These are phyloP conservation scores for Cassiopea xamachana DNA, from an alignment of 30 jellyfish, hydroid and myxozoan species.

Conservation along the genomic window DNA sequence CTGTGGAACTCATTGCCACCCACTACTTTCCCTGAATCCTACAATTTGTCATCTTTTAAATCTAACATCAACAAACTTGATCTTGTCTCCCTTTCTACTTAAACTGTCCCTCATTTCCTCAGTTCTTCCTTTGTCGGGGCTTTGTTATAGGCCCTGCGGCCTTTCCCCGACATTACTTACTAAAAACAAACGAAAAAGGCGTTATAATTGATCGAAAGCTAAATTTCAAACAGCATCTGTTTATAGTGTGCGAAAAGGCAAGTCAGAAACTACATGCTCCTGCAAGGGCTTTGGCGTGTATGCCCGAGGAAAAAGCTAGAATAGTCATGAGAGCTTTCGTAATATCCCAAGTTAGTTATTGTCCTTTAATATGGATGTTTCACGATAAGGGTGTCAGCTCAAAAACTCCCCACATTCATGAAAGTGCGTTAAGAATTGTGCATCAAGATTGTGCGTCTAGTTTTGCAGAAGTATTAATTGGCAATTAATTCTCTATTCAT, in stretches of 20 bases:
- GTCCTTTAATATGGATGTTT: constrained; percentile 31
- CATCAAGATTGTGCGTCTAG: constrained; percentile 30
- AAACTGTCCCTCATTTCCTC: no score
- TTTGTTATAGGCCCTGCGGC: no score
- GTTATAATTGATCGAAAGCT: constrained; percentile 52
- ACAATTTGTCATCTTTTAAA: no score
- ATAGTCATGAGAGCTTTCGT: constrained; percentile 40
- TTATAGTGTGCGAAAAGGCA: constrained; percentile 42
- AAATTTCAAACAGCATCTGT: constrained; percentile 45
- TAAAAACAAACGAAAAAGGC: no score
- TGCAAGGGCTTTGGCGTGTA: constrained; percentile 48
- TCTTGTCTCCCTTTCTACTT: no score
- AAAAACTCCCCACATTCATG: constrained; percentile 27
- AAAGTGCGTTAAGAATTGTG: constrained; percentile 20
- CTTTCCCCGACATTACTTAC: no score
- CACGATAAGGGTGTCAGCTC: constrained; percentile 3
- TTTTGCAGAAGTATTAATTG: constrained; percentile 21
- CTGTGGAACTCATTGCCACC: no score
- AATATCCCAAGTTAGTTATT: constrained; percentile 38
- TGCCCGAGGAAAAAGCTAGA: constrained; percentile 45
- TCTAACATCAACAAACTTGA: no score
- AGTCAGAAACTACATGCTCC: constrained; percentile 67
- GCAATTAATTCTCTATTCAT: constrained; percentile 39
- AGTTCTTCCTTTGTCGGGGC: no score
- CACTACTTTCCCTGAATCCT: no score